These are phyloP conservation scores for Caenorhabditis sp. DNA, from an alignment of 2,888 invertebrate genomes.

Conservation along the genomic window DNA sequence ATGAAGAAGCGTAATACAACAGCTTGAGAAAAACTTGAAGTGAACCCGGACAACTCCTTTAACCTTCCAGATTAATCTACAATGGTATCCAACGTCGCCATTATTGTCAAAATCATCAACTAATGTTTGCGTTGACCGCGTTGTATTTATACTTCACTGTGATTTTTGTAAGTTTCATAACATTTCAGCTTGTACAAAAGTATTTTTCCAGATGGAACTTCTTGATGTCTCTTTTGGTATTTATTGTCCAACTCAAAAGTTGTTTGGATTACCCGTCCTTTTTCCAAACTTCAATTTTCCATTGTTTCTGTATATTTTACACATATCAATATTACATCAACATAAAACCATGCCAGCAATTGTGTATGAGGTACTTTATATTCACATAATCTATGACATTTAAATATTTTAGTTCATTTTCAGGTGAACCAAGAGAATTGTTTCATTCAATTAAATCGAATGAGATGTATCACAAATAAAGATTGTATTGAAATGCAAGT, in stretches of 20 bases:
- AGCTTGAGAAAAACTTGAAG: too few relatives aligned
- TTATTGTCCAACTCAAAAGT: conserved; percentile 36
- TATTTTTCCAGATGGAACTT: conserved; percentile 39
- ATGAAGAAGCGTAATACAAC: too few relatives aligned
- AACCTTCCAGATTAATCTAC: conserved; percentile 33
- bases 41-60: too few relatives aligned
- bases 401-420: not conserved
- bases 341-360: conserved; percentile 52
- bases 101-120: conserved; percentile 25
- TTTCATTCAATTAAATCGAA: conserved; percentile 49
- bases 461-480: conserved; percentile 48
- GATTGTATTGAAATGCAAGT: conserved; percentile 46
- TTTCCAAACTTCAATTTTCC: conserved; percentile 55
- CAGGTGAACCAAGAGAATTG: conserved; percentile 50
- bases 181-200: not conserved
- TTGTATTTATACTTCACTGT: conserved; percentile 49
- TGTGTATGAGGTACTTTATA: conserved; percentile 51
- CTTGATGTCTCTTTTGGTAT: conserved; percentile 49
- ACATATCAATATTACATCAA: conserved; percentile 35
- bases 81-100: conserved; percentile 40
- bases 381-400: not conserved
- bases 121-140: conserved; percentile 32
- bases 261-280: conserved; percentile 46
- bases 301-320: conserved; percentile 39
- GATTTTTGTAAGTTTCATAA: conserved; percentile 35